Evolutionary conservation across 2,113 vertebrate species (phyloP), one percentile per base, ranked within the genome.

Genomic region (Grallaria varia): DNA sequence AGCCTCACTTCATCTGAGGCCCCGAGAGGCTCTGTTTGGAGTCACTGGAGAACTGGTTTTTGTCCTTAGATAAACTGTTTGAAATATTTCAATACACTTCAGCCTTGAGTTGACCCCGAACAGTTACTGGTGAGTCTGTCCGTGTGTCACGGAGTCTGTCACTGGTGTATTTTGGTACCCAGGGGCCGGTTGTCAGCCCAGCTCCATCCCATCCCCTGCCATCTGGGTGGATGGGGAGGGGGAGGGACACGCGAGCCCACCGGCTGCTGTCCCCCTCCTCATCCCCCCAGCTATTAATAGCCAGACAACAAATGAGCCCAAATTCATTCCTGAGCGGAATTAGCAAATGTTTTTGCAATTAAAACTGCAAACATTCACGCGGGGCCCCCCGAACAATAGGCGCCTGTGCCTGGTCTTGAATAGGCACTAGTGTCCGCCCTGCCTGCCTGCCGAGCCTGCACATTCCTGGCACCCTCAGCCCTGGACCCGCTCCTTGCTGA

Each of bases 381-480:
- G 89, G 97, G 96, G 82, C 80, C 95, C 95, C 88, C 64, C 14
- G 87, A 98, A 98, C 98, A 98, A 98, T 98, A 94, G 95, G 28
- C 74, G 94, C 94, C 96, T 98, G 98, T 98, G 98, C 93, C 68
- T 68, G 93, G 33, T 85, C 93, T 28, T 98, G 97, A 98, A 98
- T 98, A 97, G 97, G 90, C 91, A 93, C 94, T 42, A 97, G 93
- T 97, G 97, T 98, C 97, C 80, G 7, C 87, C 89, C 90, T 81
- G 94, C 87, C 95, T 62, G 87, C 95, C 87, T 90, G 91, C 97
- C 73, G 59, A 96, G 97, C 68, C 96, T 90, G 95, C 95, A 93
- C 98, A 97, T 98, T 98, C 97, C 98, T 97, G 96, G 97, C 97
- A 98, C 97, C 94, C 97, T 93, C 89, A 82, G 24, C 92, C 77